Evolutionary conservation across 2,113 vertebrate species (phyloP).

Genomic region (Gallinago jamesoni): DNA sequence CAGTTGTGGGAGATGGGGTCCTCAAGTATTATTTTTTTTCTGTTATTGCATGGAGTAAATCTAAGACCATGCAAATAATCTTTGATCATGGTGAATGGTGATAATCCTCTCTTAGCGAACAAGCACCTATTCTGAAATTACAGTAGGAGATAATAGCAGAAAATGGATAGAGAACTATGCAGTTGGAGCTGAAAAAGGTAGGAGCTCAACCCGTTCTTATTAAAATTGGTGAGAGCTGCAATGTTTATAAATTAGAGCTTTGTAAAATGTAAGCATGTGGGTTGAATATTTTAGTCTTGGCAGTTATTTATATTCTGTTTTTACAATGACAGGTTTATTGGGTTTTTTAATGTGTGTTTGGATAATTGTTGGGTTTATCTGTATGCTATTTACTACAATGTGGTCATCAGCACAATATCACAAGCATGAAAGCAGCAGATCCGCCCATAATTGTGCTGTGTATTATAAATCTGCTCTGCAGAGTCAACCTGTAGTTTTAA

Average conservation of each 20-base stretch:
- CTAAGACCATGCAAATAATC: not conserved
- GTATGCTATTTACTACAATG: not conserved
- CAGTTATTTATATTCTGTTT: constrained; percentile 4
- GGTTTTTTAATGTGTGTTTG: not conserved
- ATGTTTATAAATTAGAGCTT: constrained; percentile 48
- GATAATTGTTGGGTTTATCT: constrained; percentile 25
- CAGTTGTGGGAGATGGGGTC: not conserved
- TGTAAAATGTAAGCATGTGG: constrained; percentile 20
- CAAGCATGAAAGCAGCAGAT: not conserved
- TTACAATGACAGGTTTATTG: constrained; percentile 24
- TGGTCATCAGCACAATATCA: not conserved
- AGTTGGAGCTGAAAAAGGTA: not conserved
- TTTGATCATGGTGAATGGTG: not conserved
- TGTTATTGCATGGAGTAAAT: not conserved
- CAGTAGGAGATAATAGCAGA: not conserved
- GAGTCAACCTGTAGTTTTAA: not conserved
- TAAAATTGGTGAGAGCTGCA: constrained; percentile 32
- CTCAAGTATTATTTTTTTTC: not conserved
- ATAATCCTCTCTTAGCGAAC: not conserved
- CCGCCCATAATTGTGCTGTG: not conserved
- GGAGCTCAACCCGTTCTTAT: not conserved
- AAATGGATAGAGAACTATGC: not conserved
- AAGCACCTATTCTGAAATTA: not conserved
- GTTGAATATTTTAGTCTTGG: constrained; percentile 27
- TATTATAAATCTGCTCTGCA: not conserved